These are phyloP conservation scores for Drosophila varians DNA, from an alignment of 1,140 invertebrate species.

Conservation along the genomic window DNA sequence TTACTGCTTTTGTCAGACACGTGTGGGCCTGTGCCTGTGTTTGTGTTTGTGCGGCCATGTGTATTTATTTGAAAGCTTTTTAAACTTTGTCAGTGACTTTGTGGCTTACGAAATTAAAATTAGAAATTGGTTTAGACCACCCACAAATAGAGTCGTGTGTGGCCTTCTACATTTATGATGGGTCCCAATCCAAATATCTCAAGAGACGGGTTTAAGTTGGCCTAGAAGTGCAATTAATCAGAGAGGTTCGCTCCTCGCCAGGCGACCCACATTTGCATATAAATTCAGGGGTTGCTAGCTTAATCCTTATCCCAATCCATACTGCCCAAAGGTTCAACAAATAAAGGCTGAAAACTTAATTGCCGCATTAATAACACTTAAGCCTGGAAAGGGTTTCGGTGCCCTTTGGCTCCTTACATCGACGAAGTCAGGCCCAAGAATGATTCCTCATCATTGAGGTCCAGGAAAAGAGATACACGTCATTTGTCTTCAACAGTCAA, in stretches of 20 bases:
- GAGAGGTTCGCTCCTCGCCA: slow-evolving; percentile 17
- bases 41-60: slow-evolving; percentile 38
- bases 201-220: slow-evolving; percentile 56
- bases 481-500: too few species aligned
- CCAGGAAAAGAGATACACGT: neutral
- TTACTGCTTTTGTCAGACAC: slow-evolving; percentile 68
- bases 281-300: slow-evolving; percentile 59
- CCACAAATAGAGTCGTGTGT: slow-evolving; percentile 30
- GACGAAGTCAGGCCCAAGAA: neutral
- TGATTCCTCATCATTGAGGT: slow-evolving; percentile 3
- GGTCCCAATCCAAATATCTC: slow-evolving; percentile 9
- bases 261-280: slow-evolving; percentile 67
- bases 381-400: slow-evolving; percentile 15
- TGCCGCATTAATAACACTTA: slow-evolving; percentile 76
- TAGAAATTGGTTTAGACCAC: slow-evolving; percentile 76
- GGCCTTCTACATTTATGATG: slow-evolving; percentile 46
- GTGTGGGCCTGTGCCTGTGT: slow-evolving; percentile 6
- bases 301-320: neutral
- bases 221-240: slow-evolving; percentile 78
- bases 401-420: neutral
- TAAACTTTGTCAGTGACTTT: slow-evolving; percentile 79
- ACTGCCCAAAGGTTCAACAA: neutral
- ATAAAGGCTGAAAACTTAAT: slow-evolving; percentile 57
- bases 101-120: slow-evolving; percentile 82
- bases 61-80: slow-evolving; percentile 82